Conservation (phyloP, 2,113 vertebrate species). For the Otis tarda region DNA sequence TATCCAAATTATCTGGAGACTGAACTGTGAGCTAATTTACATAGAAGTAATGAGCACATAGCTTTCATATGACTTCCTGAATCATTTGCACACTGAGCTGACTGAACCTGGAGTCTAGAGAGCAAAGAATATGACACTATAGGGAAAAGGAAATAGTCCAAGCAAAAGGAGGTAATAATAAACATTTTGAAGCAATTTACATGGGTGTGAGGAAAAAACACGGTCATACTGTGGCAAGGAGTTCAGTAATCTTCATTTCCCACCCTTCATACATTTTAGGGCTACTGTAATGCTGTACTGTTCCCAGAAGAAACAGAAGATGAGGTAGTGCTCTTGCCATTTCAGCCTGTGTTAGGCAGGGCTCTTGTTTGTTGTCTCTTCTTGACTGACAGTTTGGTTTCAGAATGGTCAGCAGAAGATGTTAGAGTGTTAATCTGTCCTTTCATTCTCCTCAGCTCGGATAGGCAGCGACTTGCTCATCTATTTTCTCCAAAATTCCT, state of each 20-base stretch:
- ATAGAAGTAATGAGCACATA: not conserved
- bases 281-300: not conserved
- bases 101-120: not conserved
- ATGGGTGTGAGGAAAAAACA: not conserved
- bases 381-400: not conserved
- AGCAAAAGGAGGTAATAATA: not conserved
- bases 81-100: not conserved
- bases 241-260: not conserved
- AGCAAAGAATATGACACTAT: not conserved
- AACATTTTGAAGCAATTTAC: conserved; percentile 25
- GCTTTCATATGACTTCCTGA: not conserved
- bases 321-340: not conserved
- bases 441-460: not conserved
- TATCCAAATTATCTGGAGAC: not conserved
- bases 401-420: not conserved
- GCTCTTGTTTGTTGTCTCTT: not conserved
- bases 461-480: not conserved
- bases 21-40: not conserved
- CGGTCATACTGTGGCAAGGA: not conserved
- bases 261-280: not conserved
- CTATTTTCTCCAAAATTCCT: not conserved
- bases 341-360: not conserved
- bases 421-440: not conserved
- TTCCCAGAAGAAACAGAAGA: not conserved
- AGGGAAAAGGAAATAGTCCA: not conserved